phyloP scores from a whole-genome alignment of 2,113 vertebrate genomes.

The Tinamus guttatus region DNA sequence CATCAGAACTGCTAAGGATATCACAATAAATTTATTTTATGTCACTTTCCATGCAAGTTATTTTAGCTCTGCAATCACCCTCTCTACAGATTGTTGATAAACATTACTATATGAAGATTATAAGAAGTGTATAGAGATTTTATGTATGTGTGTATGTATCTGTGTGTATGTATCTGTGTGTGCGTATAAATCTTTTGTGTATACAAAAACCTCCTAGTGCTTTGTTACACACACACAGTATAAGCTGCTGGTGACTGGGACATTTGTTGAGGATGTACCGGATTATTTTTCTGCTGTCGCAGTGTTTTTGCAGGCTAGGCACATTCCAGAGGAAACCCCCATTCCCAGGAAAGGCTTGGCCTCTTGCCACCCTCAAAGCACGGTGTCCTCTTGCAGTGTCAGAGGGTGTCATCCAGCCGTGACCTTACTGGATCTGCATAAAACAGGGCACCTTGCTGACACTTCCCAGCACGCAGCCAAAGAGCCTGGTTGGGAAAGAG shows the following conservation, averaged over 20 bases:
- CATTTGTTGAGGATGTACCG: not conserved
- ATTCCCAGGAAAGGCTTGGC: not conserved
- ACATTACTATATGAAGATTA: not conserved
- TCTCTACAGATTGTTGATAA: not conserved
- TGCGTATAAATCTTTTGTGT: not conserved
- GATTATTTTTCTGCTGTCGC: not conserved
- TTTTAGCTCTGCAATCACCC: not conserved
- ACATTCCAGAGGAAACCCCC: not conserved
- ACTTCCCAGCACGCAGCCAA: not conserved
- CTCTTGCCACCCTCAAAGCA: not conserved
- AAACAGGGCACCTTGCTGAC: not conserved
- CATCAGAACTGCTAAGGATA: not conserved
- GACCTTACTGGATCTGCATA: not conserved
- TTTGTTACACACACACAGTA: not conserved
- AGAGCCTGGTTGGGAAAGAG: not conserved
- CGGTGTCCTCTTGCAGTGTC: not conserved
- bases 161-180: not conserved
- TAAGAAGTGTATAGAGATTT: not conserved
- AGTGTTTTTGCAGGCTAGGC: not conserved
- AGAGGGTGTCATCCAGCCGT: not conserved
- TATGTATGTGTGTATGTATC: not conserved
- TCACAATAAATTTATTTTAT: slow-evolving; percentile 13
- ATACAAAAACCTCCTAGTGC: not conserved
- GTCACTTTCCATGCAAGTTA: not conserved
- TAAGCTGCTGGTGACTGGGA: not conserved